Evolutionary conservation across 2,888 invertebrate species (phyloP).

Genomic region (Erebia aethiops): DNA sequence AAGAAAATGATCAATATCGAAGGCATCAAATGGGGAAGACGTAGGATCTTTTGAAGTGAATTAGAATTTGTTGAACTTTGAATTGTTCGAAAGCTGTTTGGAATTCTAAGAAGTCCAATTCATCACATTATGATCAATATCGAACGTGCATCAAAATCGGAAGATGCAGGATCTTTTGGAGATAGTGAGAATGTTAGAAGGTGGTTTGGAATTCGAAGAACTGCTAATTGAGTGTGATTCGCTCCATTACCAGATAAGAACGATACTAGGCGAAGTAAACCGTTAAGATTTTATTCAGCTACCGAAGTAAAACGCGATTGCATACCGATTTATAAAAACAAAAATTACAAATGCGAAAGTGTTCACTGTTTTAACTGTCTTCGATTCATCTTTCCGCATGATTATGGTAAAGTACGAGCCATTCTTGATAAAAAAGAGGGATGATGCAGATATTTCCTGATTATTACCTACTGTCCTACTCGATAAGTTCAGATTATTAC

Average conservation of each 20-base stretch:
- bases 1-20: no score
- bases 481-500: no score
- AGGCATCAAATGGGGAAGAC: no score
- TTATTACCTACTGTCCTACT: no score
- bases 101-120: no score
- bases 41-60: no score
- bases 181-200: background rate
- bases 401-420: no score
- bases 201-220: slow-evolving; percentile 37
- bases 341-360: slow-evolving; percentile 12
- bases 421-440: no score
- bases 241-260: slow-evolving; percentile 62
- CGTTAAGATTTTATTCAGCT: slow-evolving; percentile 49
- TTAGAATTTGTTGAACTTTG: no score
- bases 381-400: background rate
- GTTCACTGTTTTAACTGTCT: background rate
- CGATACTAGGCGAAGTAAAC: slow-evolving; percentile 58
- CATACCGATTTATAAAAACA: slow-evolving; percentile 12
- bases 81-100: no score
- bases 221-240: slow-evolving; percentile 50
- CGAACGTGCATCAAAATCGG: no score
- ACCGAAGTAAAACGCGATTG: slow-evolving; percentile 28
- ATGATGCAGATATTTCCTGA: no score
- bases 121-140: background rate
- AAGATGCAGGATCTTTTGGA: background rate